These are phyloP conservation scores for Cyphomyrmex costatus DNA, from an alignment of 1,140 invertebrate species.

Conservation along the genomic window DNA sequence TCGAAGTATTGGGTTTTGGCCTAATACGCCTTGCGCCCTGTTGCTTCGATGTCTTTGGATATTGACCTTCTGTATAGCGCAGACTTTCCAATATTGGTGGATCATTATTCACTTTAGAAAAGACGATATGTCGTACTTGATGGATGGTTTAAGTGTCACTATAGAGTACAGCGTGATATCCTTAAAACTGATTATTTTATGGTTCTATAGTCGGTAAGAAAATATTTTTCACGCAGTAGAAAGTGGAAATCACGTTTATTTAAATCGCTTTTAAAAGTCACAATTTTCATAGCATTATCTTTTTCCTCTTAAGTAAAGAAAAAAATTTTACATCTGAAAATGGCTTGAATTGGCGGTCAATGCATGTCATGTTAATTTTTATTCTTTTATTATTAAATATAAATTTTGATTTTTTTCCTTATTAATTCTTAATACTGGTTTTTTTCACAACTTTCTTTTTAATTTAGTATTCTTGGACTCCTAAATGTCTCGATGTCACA, in stretches of 20 bases:
- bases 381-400: too few species aligned
- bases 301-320: neutral
- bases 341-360: too few species aligned
- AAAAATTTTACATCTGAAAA: too few species aligned
- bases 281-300: neutral
- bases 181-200: constrained; percentile 41
- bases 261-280: neutral
- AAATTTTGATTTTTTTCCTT: too few species aligned
- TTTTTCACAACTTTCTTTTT: too few species aligned
- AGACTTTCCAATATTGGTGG: constrained; percentile 20
- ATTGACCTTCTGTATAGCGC: constrained; percentile 16
- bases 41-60: constrained; percentile 21
- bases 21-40: neutral
- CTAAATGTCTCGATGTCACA: too few species aligned
- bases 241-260: neutral
- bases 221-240: neutral
- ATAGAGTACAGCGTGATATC: constrained; percentile 32
- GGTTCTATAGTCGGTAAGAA: constrained; percentile 45
- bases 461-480: too few species aligned
- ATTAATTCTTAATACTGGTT: too few species aligned
- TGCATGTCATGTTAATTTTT: too few species aligned
- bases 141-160: constrained; percentile 26
- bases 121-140: constrained; percentile 5
- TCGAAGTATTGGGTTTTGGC: constrained; percentile 37
- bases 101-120: constrained; percentile 5